These are phyloP conservation scores for Balearica regulorum DNA, from an alignment of 2,797 vertebrate genomes.

Conservation along the genomic window DNA sequence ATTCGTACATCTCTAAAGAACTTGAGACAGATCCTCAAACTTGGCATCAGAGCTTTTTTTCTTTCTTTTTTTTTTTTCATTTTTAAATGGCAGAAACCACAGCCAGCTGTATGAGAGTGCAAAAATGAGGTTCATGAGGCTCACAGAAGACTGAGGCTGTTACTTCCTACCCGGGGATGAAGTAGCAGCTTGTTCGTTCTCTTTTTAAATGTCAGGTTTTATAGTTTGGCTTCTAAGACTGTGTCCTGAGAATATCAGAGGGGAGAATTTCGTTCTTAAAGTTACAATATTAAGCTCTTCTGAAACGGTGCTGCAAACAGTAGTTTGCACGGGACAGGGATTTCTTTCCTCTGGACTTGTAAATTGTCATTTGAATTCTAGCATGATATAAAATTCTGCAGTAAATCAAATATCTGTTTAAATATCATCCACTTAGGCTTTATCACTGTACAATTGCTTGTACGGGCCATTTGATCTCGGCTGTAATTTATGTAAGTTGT, in stretches of 20 bases:
- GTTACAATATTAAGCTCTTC: not conserved
- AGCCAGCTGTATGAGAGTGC: not conserved
- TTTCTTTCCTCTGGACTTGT: conserved; percentile 14
- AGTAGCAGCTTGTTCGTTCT: not conserved
- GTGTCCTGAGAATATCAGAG: not conserved
- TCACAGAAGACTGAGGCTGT: not conserved
- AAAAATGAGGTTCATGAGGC: not conserved
- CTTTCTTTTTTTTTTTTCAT: not conserved
- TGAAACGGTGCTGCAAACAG: not conserved
- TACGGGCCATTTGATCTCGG: conserved; percentile 32
- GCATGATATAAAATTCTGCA: not conserved
- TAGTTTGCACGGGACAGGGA: not conserved
- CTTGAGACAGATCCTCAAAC: not conserved
- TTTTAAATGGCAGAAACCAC: not conserved
- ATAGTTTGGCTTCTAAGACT: not conserved
- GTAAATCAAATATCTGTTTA: conserved; percentile 58
- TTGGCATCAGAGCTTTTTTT: not conserved
- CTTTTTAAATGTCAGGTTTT: not conserved
- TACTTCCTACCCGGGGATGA: not conserved
- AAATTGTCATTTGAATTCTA: conserved; percentile 42
- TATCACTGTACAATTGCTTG: conserved; percentile 58
- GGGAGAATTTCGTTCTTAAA: not conserved
- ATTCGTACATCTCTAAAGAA: not conserved
- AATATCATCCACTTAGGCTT: conserved; percentile 59
- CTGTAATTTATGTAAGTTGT: conserved; percentile 57